Base-by-base conservation (phyloP, 2,888 invertebrate species). In the Eueremaeus valkanovi region DNA sequence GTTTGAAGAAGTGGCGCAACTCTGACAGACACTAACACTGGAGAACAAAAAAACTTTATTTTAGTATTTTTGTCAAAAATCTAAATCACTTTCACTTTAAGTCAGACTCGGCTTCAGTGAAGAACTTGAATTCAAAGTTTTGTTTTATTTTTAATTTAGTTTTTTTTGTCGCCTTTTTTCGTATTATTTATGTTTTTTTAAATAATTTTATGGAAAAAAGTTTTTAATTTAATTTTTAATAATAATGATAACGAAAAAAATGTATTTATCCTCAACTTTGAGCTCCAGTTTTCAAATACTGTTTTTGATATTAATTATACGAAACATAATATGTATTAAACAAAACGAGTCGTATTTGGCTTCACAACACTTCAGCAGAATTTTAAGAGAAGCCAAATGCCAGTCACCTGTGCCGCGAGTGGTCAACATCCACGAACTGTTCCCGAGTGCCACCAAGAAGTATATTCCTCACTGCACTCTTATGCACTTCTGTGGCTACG, bases 391-490 rank as follows among this genome's bases (percentile, higher is more conserved):
- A 27, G 75, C 75, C n/a, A 68, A 75, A 72, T 75, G 75, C 45
- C 70, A 70, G 18, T 11, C 21, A n/a, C 75, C 75, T 18, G 24
- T 73, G n/a, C 49, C 75, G 16, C 33, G 63, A 36, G 73, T 75
- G 27, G 55, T 75, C 33, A 72, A 75, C 49, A 73, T 75, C 21
- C 42, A 75, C 11, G 75, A 75, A 31, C 18, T 75, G 21, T 68
- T 73, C 29, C 75, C 75, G 36, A 73, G 61, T 58, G 75, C 75
- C 21, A 75, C 45, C 21, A 75, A 75, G 40, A 75, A 75, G 27
- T 75, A 75, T 45, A 73, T 75, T 18, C 75, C 75, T n/a, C 75
- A 75, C 42, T 75, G 75, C 42, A 75, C 75, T 29, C 33, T 75
- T 24, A 24, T 75, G 45, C 75, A 75, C 36, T 73, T 42, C 31